A percentile compares a stretch with the other conserved stretches of the same genome.
Conservation (phyloP, 1,140 invertebrate genomes). For the Zaprionus tsacasi region DNA sequence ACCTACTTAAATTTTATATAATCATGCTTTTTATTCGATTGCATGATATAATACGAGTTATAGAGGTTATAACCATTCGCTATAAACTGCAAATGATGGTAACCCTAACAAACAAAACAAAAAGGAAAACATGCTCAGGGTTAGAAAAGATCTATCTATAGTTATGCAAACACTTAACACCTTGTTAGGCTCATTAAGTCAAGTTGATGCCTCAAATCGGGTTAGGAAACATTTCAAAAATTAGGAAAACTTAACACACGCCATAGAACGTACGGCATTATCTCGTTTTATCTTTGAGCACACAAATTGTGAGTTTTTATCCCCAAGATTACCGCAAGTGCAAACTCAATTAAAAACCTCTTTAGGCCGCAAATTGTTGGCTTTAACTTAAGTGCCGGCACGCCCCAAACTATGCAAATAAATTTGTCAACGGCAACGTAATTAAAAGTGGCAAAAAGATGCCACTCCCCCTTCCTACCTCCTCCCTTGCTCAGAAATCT, state of each 20-base stretch:
- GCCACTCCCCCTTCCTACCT: neutral
- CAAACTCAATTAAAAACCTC: slow-evolving; percentile 52
- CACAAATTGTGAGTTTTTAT: slow-evolving; percentile 23
- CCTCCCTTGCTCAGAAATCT: no score
- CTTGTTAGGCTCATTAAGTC: neutral
- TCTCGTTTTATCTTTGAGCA: neutral
- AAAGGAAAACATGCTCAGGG: no score
- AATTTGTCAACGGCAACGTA: slow-evolving; percentile 60
- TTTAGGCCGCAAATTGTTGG: slow-evolving; percentile 55
- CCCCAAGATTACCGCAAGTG: slow-evolving; percentile 11
- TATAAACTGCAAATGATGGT: no score
- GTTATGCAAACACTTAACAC: neutral
- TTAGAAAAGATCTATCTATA: no score
- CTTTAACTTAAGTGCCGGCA: slow-evolving; percentile 31
- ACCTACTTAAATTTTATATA: no score
- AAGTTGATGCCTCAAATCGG: neutral
- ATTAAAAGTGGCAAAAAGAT: slow-evolving; percentile 52
- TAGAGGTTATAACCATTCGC: no score
- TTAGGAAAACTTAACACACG: neutral
- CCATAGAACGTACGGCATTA: slow-evolving; percentile 21
- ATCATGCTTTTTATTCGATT: no score
- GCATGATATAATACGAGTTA: no score
- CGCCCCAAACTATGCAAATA: slow-evolving; percentile 53
- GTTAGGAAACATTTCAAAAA: neutral
- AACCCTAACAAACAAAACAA: no score